Conservation (phyloP, 2,113 vertebrate genomes). For the Grus americana region DNA sequence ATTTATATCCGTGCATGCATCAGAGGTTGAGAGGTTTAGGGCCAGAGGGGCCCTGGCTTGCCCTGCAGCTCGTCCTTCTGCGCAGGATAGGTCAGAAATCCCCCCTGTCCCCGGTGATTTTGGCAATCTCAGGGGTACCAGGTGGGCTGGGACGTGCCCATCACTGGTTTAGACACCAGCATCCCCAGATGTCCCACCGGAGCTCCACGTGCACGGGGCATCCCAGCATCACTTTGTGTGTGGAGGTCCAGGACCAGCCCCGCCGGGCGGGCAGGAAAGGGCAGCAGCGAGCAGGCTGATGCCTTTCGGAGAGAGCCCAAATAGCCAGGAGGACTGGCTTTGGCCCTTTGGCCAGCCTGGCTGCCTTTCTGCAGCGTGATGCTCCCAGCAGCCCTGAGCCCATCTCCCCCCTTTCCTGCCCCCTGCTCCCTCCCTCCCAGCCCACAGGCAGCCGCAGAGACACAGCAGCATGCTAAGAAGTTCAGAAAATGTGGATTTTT, state of each 20-base stretch:
- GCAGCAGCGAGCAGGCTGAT: not conserved
- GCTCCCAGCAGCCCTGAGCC: not conserved
- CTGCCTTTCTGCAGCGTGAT: fast-evolving
- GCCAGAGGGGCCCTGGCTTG: not conserved
- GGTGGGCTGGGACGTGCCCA: not conserved
- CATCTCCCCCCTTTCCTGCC: not conserved
- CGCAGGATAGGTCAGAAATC: not conserved
- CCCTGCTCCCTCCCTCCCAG: not conserved
- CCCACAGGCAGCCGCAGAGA: not conserved
- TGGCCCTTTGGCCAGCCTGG: not conserved
- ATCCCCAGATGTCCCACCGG: not conserved
- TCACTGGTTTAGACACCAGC: fast-evolving
- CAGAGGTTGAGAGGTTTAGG: not conserved
- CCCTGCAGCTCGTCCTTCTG: not conserved
- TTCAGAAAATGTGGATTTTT: fast-evolving
- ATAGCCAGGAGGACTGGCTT: not conserved
- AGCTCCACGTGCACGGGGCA: fast-evolving
- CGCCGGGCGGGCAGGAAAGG: fast-evolving
- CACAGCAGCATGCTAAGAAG: not conserved
- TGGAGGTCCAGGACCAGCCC: not conserved
- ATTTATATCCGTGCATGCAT: fast-evolving
- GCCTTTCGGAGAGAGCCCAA: not conserved
- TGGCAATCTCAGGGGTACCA: not conserved
- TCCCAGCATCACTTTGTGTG: not conserved
- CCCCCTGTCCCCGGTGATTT: fast-evolving